Percentiles rank a stretch among this genome's conserved stretches.
phyloP scores from a whole-genome alignment of 2,113 vertebrate species.

The Hypanus sabinus region DNA sequence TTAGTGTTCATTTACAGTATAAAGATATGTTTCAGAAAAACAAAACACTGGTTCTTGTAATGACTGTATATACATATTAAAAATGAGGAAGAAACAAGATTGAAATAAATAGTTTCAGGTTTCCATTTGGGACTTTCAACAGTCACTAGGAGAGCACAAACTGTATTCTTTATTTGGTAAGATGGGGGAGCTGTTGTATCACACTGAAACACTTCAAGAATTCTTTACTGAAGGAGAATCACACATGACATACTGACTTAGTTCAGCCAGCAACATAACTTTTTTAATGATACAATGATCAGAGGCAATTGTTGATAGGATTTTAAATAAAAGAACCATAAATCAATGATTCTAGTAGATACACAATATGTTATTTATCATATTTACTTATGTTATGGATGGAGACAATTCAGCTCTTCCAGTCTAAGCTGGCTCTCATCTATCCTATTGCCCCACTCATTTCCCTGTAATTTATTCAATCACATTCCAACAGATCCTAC shows the following conservation, averaged over 20 bases:
- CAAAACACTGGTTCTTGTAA: not conserved
- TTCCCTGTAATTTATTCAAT: no score
- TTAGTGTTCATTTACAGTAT: not conserved
- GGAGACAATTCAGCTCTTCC: no score
- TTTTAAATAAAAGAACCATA: not conserved
- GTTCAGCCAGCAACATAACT: not conserved
- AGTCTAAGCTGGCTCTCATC: no score
- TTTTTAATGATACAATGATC: constrained; percentile 1
- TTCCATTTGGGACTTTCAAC: not conserved
- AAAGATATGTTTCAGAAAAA: not conserved
- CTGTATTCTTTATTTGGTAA: constrained; percentile 35
- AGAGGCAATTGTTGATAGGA: not conserved
- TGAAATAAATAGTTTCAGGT: not conserved
- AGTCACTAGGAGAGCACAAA: not conserved
- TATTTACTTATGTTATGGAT: not conserved
- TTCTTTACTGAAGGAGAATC: not conserved
- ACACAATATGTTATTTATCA: no score
- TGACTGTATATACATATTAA: not conserved
- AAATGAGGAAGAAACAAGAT: not conserved
- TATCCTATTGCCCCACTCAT: no score
- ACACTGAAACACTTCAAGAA: not conserved
- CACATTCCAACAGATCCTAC: no score
- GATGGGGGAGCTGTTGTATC: constrained; percentile 36
- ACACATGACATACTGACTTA: not conserved
- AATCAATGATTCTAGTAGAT: not conserved